These are phyloP conservation scores for Minunthozetes semirufus DNA, from an alignment of 2,888 invertebrate genomes.

Conservation along the genomic window DNA sequence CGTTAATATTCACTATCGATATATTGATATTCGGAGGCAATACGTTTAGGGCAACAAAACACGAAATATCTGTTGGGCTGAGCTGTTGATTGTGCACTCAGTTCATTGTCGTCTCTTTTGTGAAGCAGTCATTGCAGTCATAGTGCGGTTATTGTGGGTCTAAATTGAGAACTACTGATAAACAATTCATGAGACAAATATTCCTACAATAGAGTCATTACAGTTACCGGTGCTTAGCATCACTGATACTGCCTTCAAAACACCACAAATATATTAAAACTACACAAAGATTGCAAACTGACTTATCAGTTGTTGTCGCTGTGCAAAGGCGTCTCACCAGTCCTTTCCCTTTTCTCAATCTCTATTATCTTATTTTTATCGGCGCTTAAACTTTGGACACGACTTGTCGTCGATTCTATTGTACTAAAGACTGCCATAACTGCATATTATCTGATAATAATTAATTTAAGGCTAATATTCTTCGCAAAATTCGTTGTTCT, in stretches of 20 bases:
- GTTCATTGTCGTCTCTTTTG: conserved; percentile 16
- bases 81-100: conserved; percentile 10
- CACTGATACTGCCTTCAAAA: background rate
- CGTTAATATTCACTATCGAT: too few species aligned
- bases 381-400: conserved; percentile 5
- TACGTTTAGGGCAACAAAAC: background rate
- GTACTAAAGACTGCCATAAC: background rate
- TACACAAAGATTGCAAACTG: background rate
- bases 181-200: conserved; percentile 21
- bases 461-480: background rate
- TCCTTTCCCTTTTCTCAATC: conserved; percentile 17
- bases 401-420: conserved; percentile 3
- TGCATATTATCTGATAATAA: background rate
- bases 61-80: background rate
- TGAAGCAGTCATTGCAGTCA: background rate
- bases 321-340: background rate
- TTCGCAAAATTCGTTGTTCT: background rate
- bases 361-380: background rate
- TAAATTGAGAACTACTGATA: conserved; percentile 16
- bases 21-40: too few species aligned
- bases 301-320: conserved; percentile 18
- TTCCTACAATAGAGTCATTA: background rate
- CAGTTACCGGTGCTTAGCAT: conserved; percentile 17
- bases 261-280: background rate
- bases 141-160: conserved; percentile 1